Base-by-base conservation (phyloP, 2,888 invertebrate genomes). In the Azorinus chamasolen region DNA sequence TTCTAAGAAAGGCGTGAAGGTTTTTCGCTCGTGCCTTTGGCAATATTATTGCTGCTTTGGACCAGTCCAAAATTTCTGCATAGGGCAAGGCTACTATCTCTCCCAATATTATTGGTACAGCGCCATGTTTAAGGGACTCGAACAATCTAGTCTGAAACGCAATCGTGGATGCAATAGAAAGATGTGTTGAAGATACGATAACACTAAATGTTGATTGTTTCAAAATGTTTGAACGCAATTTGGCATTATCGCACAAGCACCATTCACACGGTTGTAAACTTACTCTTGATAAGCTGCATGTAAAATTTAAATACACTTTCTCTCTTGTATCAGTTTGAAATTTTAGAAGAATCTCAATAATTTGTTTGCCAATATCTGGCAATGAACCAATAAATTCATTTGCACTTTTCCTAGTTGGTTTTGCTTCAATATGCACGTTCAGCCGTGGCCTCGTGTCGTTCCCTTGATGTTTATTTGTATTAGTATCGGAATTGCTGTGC, bases 31-130 rank as follows among this genome's bases (percentile, higher is more conserved):
- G 85, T 12, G 93, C 90, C 50, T 96, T 95, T 2, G 93, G 92
- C 10, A 93, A 76, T 20, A 84, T 82, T 18, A 95, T 78, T 0
- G 89, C 91, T 10, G 93, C 94, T 73, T 91, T 90, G 51, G 95
- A 95, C 95, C 95, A 95, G 74, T 94, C 84, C 18, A 93, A 55
- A 16, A 94, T 83, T 93, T 98, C 98, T 55, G 95, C 95, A 90
- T 96, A 98, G 0, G 98, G 97, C 58, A 98, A 92, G 45, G 94
- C 94, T 5, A 96, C 93, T 72, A 93, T 90, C 91, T 97, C 96
- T 0, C 98, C 98, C 1, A 98, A 93, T 68, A 98, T 94, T 0
- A 98, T 96, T 0, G 98, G 98, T 79, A 98, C 96, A 0, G 98
- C 96, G 16, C 98, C 98, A 6, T 96, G 96, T 64, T 97, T 95